Percentiles rank a stretch among this genome's conserved stretches.
Evolutionary conservation across 2,888 invertebrate genomes (phyloP).

Genomic region (Noctua janthe): DNA sequence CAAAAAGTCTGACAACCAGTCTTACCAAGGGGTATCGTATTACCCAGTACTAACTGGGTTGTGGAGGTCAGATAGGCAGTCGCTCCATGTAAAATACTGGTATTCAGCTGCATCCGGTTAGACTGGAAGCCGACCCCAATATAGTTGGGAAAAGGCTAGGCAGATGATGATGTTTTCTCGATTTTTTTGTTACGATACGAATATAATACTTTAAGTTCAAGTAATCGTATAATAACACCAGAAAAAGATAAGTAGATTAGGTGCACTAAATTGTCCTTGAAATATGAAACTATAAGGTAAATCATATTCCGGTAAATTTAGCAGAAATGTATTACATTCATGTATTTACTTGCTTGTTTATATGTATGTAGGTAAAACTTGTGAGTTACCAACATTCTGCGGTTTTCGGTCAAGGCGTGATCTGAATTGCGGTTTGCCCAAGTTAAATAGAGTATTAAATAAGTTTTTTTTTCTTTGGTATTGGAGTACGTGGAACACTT

Average conservation of each 20-base stretch:
- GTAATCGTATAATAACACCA: conserved; percentile 2
- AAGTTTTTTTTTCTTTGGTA: conserved; percentile 55
- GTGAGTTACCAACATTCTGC: conserved; percentile 66
- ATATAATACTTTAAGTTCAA: neutral
- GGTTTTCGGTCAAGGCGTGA: conserved; percentile 71
- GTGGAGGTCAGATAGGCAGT: no score
- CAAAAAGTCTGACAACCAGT: no score
- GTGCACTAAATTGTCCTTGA: neutral
- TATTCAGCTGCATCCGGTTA: no score
- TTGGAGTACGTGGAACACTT: conserved; percentile 48
- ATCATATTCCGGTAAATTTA: conserved; percentile 30
- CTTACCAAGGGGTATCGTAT: no score
- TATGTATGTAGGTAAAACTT: conserved; percentile 42
- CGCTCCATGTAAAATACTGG: no score
- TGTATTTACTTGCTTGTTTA: conserved; percentile 50
- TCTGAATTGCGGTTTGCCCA: conserved; percentile 69
- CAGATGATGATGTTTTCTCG: neutral
- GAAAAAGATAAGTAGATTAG: neutral
- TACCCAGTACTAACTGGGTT: no score
- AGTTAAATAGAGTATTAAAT: conserved; percentile 68
- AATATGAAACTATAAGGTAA: conserved; percentile 33
- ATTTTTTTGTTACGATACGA: neutral
- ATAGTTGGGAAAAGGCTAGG: no score
- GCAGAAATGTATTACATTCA: conserved; percentile 47
- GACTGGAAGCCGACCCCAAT: no score